These are phyloP conservation scores for Lycaena phlaeas DNA, from an alignment of 2,888 invertebrate genomes.

Conservation along the genomic window DNA sequence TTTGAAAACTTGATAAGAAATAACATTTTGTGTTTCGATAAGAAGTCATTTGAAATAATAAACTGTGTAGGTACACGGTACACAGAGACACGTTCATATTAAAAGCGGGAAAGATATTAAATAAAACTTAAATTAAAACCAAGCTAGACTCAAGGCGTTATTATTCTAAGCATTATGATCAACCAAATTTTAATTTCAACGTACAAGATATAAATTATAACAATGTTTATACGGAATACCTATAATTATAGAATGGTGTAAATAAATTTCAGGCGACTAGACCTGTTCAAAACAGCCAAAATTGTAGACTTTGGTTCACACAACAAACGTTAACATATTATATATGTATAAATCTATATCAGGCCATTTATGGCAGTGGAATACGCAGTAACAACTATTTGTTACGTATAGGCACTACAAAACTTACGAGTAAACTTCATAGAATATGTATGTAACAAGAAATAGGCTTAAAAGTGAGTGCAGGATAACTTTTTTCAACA, in stretches of 20 bases:
- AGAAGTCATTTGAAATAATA: too few species aligned
- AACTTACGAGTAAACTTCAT: too few species aligned
- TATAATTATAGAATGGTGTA: constrained; percentile 26
- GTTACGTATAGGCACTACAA: constrained; percentile 10
- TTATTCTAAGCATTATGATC: too few species aligned
- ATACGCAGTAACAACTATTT: constrained; percentile 19
- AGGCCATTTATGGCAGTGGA: constrained; percentile 57
- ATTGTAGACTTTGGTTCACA: constrained; percentile 60
- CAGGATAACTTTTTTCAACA: neutral
- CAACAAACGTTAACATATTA: constrained; percentile 36
- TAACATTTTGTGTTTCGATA: too few species aligned
- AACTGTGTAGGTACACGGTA: too few species aligned
- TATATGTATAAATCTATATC: constrained; percentile 27
- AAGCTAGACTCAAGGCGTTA: too few species aligned
- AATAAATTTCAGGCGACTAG: constrained; percentile 57
- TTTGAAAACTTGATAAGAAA: too few species aligned
- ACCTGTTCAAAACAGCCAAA: constrained; percentile 50
- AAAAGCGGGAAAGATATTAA: too few species aligned
- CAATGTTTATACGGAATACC: constrained; percentile 4
- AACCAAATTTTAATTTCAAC: too few species aligned
- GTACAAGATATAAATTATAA: neutral
- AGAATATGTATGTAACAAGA: constrained; percentile 3
- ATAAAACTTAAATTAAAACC: too few species aligned
- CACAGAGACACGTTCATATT: too few species aligned
- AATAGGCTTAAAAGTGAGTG: neutral